Conservation (phyloP, 1,140 invertebrate genomes). For the Calycopis cecrops region DNA sequence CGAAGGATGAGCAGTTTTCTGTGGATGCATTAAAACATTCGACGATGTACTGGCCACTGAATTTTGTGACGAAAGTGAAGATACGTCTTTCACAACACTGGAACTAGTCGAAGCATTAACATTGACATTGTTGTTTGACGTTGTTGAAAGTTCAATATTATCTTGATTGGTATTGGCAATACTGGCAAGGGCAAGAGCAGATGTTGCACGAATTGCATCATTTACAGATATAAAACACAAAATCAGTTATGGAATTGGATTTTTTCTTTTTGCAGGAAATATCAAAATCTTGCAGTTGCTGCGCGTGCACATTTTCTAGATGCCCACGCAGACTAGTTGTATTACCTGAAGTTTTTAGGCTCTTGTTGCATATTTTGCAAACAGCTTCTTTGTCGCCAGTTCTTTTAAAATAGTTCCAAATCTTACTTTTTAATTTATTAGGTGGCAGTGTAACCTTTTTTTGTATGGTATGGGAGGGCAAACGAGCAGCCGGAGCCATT, state of each 20-base stretch:
- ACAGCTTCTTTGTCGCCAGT: constrained; percentile 3
- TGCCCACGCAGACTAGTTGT: constrained; percentile 10
- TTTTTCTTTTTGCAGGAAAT: constrained; percentile 6
- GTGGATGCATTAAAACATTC: constrained; percentile 1
- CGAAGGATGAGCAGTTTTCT: constrained; percentile 10
- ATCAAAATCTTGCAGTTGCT: constrained; percentile 5
- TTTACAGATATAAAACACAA: not conserved
- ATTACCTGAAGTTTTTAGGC: constrained; percentile 13
- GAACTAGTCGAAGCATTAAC: not conserved
- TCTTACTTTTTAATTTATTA: constrained; percentile 14
- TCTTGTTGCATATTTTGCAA: constrained; percentile 16
- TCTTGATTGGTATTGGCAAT: constrained; percentile 3
- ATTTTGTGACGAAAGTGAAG: not conserved
- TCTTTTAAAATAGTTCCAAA: constrained; percentile 15
- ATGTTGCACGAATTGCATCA: no score
- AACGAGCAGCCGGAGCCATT: no score
- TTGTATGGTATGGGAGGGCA: no score
- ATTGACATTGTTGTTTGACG: not conserved
- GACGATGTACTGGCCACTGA: constrained; percentile 13
- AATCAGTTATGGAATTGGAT: not conserved
- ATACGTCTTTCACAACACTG: not conserved
- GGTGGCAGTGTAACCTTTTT: constrained; percentile 8
- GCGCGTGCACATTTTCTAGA: constrained; percentile 11
- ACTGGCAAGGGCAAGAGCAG: no score
- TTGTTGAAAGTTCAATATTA: constrained; percentile 2